phyloP scores from a whole-genome alignment of 2,113 vertebrate species.

The Pterocles orientalis region DNA sequence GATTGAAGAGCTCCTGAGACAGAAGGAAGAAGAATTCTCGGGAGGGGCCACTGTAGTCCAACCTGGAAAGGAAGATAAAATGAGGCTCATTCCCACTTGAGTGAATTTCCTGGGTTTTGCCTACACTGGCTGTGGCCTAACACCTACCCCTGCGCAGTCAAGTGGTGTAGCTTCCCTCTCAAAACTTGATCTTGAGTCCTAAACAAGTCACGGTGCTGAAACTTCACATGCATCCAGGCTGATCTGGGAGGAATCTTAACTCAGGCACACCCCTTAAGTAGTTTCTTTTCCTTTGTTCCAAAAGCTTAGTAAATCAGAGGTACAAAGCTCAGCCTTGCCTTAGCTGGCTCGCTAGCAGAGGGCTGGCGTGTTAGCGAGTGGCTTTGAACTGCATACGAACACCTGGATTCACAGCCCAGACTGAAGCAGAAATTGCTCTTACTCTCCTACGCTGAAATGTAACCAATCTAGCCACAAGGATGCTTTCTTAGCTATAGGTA shows the following conservation, averaged over 20 bases:
- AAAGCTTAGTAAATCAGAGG: neutral
- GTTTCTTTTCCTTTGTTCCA: neutral
- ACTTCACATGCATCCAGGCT: neutral
- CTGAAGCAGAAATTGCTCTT: neutral
- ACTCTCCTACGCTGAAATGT: neutral
- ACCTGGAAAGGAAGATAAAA: conserved; percentile 73
- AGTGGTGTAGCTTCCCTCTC: neutral
- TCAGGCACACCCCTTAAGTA: neutral
- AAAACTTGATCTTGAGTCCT: neutral
- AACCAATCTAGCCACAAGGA: neutral
- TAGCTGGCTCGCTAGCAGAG: neutral
- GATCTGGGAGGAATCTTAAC: neutral
- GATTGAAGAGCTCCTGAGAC: conserved; percentile 98
- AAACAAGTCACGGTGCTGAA: neutral
- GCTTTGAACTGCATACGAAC: neutral
- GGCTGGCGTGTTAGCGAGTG: neutral
- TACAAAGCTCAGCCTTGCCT: neutral
- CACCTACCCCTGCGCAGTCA: neutral
- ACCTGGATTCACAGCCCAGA: neutral
- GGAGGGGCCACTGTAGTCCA: conserved; percentile 97
- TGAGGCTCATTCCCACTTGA: neutral
- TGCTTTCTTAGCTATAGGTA: neutral
- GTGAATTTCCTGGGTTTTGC: neutral
- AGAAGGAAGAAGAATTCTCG: conserved; percentile 98
- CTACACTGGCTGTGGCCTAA: neutral